phyloP scores from a whole-genome alignment of 2,113 vertebrate species.

The Xiphophorus hellerii region DNA sequence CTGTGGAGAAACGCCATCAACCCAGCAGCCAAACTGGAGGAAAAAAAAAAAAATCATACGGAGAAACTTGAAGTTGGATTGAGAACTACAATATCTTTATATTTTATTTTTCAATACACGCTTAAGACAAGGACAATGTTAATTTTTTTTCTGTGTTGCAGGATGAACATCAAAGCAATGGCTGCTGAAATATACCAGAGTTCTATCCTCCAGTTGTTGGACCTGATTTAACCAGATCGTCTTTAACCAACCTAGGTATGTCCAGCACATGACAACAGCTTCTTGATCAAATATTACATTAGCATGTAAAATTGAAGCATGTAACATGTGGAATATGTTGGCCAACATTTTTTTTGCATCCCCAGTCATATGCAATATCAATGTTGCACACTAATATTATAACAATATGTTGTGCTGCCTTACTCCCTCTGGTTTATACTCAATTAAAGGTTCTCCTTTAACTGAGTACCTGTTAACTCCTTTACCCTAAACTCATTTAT shows the following conservation, averaged over 20 bases:
- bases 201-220: constrained; percentile 27
- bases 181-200: constrained; percentile 33
- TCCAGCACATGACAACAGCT: neutral
- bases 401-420: neutral
- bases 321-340: too few species aligned
- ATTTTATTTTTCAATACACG: constrained; percentile 37
- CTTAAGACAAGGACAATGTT: constrained; percentile 32
- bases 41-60: constrained; percentile 44
- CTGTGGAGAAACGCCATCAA: constrained; percentile 59
- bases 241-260: constrained; percentile 13
- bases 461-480: too few species aligned
- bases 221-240: neutral
- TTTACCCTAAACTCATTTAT: too few species aligned
- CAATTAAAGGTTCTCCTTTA: too few species aligned
- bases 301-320: too few species aligned
- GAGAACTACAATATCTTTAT: constrained; percentile 14
- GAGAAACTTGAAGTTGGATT: constrained; percentile 54
- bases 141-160: constrained; percentile 68
- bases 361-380: too few species aligned
- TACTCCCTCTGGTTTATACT: neutral
- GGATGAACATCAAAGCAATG: constrained; percentile 61
- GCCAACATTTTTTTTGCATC: too few species aligned
- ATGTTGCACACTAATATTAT: too few species aligned
- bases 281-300: too few species aligned
- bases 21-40: constrained; percentile 61